Conservation (phyloP, 2,888 invertebrate genomes). For the Bibio marci region DNA sequence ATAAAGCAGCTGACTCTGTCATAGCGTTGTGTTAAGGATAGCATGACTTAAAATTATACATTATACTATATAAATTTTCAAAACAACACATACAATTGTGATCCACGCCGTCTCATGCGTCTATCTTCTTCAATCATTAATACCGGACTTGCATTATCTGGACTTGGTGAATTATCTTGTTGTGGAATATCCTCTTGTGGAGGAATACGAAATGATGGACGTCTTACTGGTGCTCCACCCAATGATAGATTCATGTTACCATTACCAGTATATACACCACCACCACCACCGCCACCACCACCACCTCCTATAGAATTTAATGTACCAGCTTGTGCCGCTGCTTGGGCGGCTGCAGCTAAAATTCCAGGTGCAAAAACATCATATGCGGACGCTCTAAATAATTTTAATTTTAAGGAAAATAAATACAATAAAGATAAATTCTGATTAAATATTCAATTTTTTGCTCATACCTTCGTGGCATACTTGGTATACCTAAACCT, state of each 20-base stretch:
- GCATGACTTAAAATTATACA: too few species aligned
- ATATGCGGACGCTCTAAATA: constrained; percentile 56
- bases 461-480: constrained; percentile 61
- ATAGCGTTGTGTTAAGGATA: too few species aligned
- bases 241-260: too few species aligned
- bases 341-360: constrained; percentile 27
- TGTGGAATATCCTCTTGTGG: constrained; percentile 33
- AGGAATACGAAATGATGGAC: constrained; percentile 43
- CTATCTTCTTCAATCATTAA: constrained; percentile 49
- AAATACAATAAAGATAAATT: not conserved
- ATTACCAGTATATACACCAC: constrained; percentile 23
- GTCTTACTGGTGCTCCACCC: constrained; percentile 30
- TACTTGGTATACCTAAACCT: constrained; percentile 50
- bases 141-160: constrained; percentile 32
- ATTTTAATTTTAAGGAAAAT: not conserved
- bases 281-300: constrained; percentile 18
- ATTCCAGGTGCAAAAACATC: constrained; percentile 58
- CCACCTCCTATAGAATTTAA: constrained; percentile 5
- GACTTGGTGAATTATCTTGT: constrained; percentile 35
- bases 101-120: constrained; percentile 58
- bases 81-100: constrained; percentile 54
- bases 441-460: too few species aligned
- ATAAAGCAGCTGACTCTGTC: too few species aligned
- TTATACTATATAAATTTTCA: not conserved
- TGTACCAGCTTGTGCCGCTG: constrained; percentile 13